Conservation (phyloP, 2,113 vertebrate species). For the Carassius carassius region DNA sequence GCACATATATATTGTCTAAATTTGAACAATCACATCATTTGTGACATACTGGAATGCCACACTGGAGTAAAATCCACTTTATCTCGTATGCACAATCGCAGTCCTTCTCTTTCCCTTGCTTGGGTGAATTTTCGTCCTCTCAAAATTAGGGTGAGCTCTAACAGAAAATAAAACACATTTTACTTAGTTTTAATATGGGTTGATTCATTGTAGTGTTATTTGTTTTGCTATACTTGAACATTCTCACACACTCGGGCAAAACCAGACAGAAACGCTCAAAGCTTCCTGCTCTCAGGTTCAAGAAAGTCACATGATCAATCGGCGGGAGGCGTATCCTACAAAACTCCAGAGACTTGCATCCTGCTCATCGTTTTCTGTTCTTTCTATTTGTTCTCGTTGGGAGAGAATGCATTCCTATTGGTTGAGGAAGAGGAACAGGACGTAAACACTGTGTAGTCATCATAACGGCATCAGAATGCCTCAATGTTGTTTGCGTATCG, state of each 20-base stretch:
- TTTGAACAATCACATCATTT: slow-evolving; percentile 33
- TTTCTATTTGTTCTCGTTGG: slow-evolving; percentile 20
- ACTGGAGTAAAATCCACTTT: slow-evolving; percentile 34
- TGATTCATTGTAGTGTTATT: slow-evolving; percentile 56
- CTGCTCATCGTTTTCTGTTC: neutral
- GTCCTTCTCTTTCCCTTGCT: slow-evolving; percentile 4
- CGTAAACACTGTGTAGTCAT: slow-evolving; percentile 51
- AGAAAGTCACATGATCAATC: slow-evolving; percentile 30
- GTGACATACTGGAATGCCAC: slow-evolving; percentile 31
- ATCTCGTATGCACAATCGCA: neutral
- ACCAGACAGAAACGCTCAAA: slow-evolving; percentile 27
- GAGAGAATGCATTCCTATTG: slow-evolving; percentile 45
- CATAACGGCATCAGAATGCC: slow-evolving; percentile 1
- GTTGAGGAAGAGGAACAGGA: slow-evolving; percentile 44
- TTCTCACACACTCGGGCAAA: slow-evolving; percentile 23
- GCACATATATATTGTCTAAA: slow-evolving; percentile 30
- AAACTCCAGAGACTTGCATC: slow-evolving; percentile 12
- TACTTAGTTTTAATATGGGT: slow-evolving; percentile 39
- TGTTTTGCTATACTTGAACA: slow-evolving; percentile 42
- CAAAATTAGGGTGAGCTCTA: slow-evolving; percentile 45
- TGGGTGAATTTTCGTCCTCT: neutral
- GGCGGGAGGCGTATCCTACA: slow-evolving; percentile 19
- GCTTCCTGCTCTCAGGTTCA: slow-evolving; percentile 1
- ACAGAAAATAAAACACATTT: slow-evolving; percentile 37
- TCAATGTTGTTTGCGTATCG: slow-evolving; percentile 10